These are phyloP conservation scores for Camponotus fellah DNA, from an alignment of 2,888 invertebrate genomes.

Conservation along the genomic window DNA sequence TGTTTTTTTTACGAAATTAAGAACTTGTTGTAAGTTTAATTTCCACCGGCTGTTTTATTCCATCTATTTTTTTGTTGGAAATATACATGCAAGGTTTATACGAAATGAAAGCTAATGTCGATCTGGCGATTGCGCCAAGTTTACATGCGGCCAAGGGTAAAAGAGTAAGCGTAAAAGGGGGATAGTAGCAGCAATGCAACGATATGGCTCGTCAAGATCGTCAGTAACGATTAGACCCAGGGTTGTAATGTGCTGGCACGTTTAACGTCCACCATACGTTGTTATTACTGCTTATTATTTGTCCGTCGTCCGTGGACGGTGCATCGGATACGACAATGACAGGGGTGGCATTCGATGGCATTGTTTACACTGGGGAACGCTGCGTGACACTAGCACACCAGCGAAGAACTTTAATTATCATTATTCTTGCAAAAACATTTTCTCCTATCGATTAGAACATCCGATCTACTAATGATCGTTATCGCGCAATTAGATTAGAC, in stretches of 20 bases:
- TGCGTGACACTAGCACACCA: constrained; percentile 42
- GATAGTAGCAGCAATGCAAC: constrained; percentile 64
- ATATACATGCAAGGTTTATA: not conserved
- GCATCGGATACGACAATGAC: constrained; percentile 28
- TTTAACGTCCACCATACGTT: constrained; percentile 60
- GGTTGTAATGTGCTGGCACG: constrained; percentile 59
- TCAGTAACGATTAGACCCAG: constrained; percentile 57
- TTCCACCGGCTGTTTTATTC: not conserved
- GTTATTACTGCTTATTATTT: constrained; percentile 75
- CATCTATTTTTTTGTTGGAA: not conserved
- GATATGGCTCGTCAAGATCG: constrained; percentile 68
- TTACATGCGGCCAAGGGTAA: constrained; percentile 51
- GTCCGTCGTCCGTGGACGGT: constrained; percentile 63
- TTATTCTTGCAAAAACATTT: constrained; percentile 49
- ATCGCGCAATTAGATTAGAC: not conserved
- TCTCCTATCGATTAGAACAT: constrained; percentile 46
- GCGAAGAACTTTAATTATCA: constrained; percentile 68
- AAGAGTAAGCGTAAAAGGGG: constrained; percentile 65
- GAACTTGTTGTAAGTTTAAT: not conserved
- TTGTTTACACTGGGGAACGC: constrained; percentile 68
- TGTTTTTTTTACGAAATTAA: not conserved
- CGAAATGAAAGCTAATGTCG: constrained; percentile 5
- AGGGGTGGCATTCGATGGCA: constrained; percentile 46
- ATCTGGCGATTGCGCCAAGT: constrained; percentile 2
- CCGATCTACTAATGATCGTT: constrained; percentile 21